Conservation (phyloP, 2,113 vertebrate genomes). For the Pitta sordida region DNA sequence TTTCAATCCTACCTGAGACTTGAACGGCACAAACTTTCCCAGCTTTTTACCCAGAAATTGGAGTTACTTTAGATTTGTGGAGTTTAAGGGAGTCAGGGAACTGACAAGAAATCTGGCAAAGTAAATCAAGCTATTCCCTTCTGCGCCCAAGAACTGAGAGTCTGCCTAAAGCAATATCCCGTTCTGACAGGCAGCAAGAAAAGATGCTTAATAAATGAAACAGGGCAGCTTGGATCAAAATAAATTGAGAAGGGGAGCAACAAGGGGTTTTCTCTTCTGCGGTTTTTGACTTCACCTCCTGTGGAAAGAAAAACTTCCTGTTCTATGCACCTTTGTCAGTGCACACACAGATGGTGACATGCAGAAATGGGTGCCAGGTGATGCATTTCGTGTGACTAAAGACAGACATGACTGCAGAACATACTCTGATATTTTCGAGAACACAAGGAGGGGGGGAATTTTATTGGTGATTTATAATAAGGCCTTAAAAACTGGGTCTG, state of each 20-base stretch:
- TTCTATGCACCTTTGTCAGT: neutral
- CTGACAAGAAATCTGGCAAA: neutral
- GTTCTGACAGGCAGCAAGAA: neutral
- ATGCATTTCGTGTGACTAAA: neutral
- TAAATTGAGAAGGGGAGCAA: neutral
- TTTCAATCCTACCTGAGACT: neutral
- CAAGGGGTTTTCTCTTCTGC: neutral
- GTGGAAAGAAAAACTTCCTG: neutral
- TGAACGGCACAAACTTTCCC: fast-evolving
- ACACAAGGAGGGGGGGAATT: fast-evolving
- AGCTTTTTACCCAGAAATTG: neutral
- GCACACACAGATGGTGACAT: fast-evolving
- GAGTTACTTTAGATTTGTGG: neutral
- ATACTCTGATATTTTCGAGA: neutral
- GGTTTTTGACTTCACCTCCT: neutral
- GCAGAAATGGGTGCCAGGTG: neutral
- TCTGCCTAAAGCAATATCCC: neutral
- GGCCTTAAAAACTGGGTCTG: neutral
- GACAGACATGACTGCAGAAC: neutral
- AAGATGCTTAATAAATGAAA: neutral
- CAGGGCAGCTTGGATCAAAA: neutral
- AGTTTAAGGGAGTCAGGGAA: neutral
- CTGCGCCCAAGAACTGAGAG: neutral
- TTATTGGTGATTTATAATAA: neutral
- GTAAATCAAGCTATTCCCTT: neutral